Evolutionary conservation across 1,140 invertebrate genomes (phyloP).

Genomic region (Drosophila mauritiana): DNA sequence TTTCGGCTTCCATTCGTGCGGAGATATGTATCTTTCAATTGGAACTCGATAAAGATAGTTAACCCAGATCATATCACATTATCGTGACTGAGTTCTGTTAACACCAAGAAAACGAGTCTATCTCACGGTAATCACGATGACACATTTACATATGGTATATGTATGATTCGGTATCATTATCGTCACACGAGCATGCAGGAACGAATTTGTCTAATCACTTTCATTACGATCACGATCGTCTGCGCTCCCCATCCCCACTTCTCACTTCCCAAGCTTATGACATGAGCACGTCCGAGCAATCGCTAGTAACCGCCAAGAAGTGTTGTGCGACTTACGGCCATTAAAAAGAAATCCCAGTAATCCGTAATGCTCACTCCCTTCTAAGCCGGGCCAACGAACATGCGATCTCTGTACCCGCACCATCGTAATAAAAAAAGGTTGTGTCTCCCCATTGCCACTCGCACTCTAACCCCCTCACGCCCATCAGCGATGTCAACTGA

Average conservation of each 20-base stretch:
- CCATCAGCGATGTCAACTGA: not conserved
- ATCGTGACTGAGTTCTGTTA: slow-evolving; percentile 21
- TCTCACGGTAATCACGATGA: slow-evolving; percentile 25
- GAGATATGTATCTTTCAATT: not conserved
- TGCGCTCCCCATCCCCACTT: not conserved
- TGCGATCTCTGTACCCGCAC: slow-evolving; percentile 22
- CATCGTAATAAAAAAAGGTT: slow-evolving; percentile 16
- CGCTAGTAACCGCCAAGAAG: not conserved
- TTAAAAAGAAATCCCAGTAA: slow-evolving; percentile 4
- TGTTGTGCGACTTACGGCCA: slow-evolving; percentile 13
- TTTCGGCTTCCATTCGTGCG: no score
- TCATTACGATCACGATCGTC: slow-evolving; percentile 40
- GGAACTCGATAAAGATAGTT: not conserved
- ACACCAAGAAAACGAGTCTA: slow-evolving; percentile 14
- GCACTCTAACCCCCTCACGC: slow-evolving; percentile 12
- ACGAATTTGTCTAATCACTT: slow-evolving; percentile 37
- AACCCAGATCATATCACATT: slow-evolving; percentile 6
- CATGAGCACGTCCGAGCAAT: slow-evolving; percentile 18
- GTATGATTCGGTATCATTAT: slow-evolving; percentile 10
- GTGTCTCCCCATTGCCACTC: slow-evolving; percentile 2
- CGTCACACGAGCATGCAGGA: slow-evolving; percentile 3
- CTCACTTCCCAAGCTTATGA: slow-evolving; percentile 5
- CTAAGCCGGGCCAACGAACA: not conserved
- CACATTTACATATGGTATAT: slow-evolving; percentile 35
- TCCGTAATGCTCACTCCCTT: slow-evolving; percentile 12